Evolutionary conservation across 1,140 invertebrate species (phyloP).

Genomic region (Saccostrea cuccullata): DNA sequence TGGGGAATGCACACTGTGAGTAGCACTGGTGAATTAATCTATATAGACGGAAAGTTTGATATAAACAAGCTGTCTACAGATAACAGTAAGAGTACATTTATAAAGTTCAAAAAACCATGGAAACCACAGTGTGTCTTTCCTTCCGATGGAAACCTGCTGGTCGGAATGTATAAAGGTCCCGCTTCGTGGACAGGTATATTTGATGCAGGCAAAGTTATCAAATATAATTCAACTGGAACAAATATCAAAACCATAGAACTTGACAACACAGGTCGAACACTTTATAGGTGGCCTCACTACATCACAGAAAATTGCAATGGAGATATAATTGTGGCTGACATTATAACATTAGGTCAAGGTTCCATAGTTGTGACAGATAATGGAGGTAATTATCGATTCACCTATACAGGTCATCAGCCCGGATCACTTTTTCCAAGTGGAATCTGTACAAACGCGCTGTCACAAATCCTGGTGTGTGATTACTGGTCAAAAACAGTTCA

Average conservation of each 20-base stretch:
- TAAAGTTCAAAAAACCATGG: background rate
- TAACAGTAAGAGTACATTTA: background rate
- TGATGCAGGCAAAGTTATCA: background rate
- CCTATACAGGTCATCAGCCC: background rate
- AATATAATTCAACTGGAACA: background rate
- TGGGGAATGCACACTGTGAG: background rate
- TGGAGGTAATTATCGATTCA: background rate
- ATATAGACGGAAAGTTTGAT: background rate
- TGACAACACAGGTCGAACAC: background rate
- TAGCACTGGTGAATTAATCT: background rate
- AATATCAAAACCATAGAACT: background rate
- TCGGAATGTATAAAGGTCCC: background rate
- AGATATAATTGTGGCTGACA: background rate
- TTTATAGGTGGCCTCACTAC: background rate
- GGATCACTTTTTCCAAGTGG: background rate
- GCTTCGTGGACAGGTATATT: background rate
- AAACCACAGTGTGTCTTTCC: background rate
- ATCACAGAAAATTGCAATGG: background rate
- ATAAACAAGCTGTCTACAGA: background rate
- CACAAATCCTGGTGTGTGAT: too few relatives aligned
- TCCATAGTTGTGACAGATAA: background rate
- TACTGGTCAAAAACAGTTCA: too few relatives aligned
- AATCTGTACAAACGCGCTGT: background rate
- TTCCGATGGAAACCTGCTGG: background rate
- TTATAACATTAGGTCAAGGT: background rate